Conservation (phyloP, 2,888 invertebrate species). For the Cantharis nigra region DNA sequence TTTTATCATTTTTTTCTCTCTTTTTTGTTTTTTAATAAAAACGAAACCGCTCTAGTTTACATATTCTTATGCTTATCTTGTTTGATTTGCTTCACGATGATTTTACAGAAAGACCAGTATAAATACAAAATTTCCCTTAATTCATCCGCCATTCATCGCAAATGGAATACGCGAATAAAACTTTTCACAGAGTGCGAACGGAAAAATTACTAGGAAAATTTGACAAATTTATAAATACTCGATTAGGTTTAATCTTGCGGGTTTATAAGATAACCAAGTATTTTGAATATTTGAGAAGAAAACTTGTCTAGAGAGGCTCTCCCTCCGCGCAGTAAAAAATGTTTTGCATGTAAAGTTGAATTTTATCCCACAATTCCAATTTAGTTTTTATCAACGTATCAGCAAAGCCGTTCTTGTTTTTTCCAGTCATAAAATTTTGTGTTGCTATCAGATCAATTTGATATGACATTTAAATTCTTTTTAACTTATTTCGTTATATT, state of each 20-base stretch:
- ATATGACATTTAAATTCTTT: neutral
- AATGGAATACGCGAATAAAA: too few relatives aligned
- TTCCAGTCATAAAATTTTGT: slow-evolving; percentile 4
- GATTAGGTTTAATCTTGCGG: neutral
- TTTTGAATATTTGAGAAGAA: slow-evolving; percentile 3
- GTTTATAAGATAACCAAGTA: slow-evolving; percentile 5
- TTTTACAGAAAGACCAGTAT: neutral
- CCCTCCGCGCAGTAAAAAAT: neutral
- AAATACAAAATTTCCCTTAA: neutral
- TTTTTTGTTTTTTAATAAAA: neutral
- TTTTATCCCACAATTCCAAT: slow-evolving; percentile 15
- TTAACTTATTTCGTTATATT: neutral
- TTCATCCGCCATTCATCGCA: neutral
- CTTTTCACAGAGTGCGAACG: neutral
- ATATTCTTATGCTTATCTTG: neutral
- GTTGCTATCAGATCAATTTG: neutral
- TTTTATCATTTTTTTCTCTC: neutral
- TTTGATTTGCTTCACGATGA: neutral
- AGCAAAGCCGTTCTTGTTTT: slow-evolving; percentile 17
- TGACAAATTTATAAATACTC: neutral
- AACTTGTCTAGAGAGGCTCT: neutral
- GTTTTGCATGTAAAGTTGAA: slow-evolving; percentile 22
- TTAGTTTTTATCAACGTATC: slow-evolving; percentile 17
- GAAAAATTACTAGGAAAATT: neutral
- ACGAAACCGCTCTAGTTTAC: neutral